These are phyloP conservation scores for Osmoderma eremita DNA, from an alignment of 2,888 invertebrate genomes.

Conservation along the genomic window DNA sequence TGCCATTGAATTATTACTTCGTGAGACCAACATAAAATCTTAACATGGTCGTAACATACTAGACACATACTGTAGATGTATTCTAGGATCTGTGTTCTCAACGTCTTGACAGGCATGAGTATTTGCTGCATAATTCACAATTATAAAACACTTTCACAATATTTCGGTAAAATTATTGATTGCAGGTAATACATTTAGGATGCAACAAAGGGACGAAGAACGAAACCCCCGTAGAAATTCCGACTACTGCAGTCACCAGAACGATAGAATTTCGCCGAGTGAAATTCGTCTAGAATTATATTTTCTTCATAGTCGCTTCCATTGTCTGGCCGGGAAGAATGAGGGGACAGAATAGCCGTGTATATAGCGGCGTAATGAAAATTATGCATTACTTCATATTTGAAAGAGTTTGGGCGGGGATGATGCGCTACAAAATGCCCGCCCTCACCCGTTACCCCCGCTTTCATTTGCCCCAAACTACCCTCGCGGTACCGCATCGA, in stretches of 20 bases:
- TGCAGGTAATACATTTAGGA: not conserved
- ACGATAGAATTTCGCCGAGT: slow-evolving; percentile 34
- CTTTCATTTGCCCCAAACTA: slow-evolving; percentile 52
- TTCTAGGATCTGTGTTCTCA: too few species aligned
- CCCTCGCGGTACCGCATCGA: slow-evolving; percentile 49
- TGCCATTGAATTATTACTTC: too few species aligned
- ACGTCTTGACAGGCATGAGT: too few species aligned
- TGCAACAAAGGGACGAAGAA: not conserved
- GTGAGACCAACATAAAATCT: too few species aligned
- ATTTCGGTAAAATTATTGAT: not conserved
- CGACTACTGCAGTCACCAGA: slow-evolving; percentile 14
- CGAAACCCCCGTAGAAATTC: not conserved
- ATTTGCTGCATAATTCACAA: too few species aligned
- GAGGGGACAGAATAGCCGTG: slow-evolving; percentile 53
- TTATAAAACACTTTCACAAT: too few species aligned
- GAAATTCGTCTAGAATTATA: slow-evolving; percentile 46
- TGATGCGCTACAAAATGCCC: slow-evolving; percentile 52
- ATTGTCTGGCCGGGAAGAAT: slow-evolving; percentile 52
- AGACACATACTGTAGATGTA: too few species aligned
- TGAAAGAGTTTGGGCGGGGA: slow-evolving; percentile 54
- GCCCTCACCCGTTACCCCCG: slow-evolving; percentile 49
- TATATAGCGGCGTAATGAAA: slow-evolving; percentile 58
- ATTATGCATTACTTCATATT: slow-evolving; percentile 61
- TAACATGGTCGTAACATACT: too few species aligned
- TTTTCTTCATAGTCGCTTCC: slow-evolving; percentile 54